Evolutionary conservation across 2,113 vertebrate species (phyloP), one percentile per base, ranked within the genome.

Genomic region (Pomatostomus ruficeps): DNA sequence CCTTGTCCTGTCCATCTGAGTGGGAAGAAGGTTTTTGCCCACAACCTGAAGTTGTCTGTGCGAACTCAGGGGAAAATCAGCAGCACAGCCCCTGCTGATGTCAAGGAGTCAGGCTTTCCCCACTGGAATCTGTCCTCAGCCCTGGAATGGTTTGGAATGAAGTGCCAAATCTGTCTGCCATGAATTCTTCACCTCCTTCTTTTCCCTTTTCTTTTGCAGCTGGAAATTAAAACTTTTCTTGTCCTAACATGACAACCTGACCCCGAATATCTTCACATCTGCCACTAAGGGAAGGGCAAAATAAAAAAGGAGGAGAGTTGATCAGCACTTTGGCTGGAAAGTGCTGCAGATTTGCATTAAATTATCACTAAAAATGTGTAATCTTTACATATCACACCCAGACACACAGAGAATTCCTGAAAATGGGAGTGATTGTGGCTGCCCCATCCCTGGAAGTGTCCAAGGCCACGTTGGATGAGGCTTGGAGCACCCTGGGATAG

Each of bases 221-320:
- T 72, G 40, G 14, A 88, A 59, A 59, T 13, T 4, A 29, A n/a
- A 77, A 57, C 2, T 35, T 66, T 62, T 88, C 22, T 54, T 49
- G 2, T 54, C 25, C 29, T 13, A 43, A 12, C 0, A 0, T 31
- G 28, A 23, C 28, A 76, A n/a, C 4, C 2, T 42, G 5, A n/a
- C 26, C n/a, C 28, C 29, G 16, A 52, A 15, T 40, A 42, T 58
- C 54, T 85, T 77, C 31, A 31, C 0, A 1, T 57, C 12, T 57
- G 11, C 20, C 13, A 4, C 11, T 24, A 33, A 77, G 11, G 2
- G 22, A 48, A 43, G 16, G 24, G 11, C 7, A 65, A 79, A 88
- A 67, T 28, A 2, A 61, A 11, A 20, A 78, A 45, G 4, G 28
- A 18, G 9, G 24, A 63, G 10, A 20, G 8, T 3, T 63, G 23